These are phyloP conservation scores for Tethea ocularis DNA, from an alignment of 2,888 invertebrate species.

Conservation along the genomic window DNA sequence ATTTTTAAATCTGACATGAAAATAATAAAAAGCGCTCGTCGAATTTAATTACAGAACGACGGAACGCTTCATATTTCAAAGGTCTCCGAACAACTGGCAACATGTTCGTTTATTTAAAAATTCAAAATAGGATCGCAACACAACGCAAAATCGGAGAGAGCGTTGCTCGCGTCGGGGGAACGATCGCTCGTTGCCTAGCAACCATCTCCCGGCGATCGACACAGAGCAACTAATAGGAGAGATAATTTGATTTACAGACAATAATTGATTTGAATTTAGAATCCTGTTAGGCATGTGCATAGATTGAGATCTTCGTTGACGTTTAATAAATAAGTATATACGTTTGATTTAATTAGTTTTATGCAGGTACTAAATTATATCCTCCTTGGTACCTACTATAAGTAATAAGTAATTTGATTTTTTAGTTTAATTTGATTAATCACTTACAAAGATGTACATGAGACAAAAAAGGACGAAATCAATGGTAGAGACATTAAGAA, in stretches of 20 bases:
- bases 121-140: conserved; percentile 42
- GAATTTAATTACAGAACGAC: conserved; percentile 32
- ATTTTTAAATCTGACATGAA: conserved; percentile 17
- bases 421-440: too few relatives aligned
- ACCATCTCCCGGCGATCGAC: conserved; percentile 48
- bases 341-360: too few relatives aligned
- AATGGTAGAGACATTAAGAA: not conserved
- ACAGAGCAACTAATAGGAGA: conserved; percentile 23
- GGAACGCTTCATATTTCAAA: conserved; percentile 24
- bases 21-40: conserved; percentile 27
- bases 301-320: too few relatives aligned
- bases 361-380: too few relatives aligned
- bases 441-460: too few relatives aligned
- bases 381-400: too few relatives aligned
- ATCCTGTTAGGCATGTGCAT: not conserved
- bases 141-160: conserved; percentile 42
- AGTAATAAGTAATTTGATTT: too few relatives aligned
- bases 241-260: conserved; percentile 23
- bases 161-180: conserved; percentile 43
- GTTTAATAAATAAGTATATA: not conserved
- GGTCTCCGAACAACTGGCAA: conserved; percentile 16
- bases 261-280: conserved; percentile 28
- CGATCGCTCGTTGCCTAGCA: conserved; percentile 64
- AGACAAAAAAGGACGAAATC: too few relatives aligned
- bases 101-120: conserved; percentile 31